phyloP scores from a whole-genome alignment of 2,113 vertebrate species.

The Loxodonta africana region DNA sequence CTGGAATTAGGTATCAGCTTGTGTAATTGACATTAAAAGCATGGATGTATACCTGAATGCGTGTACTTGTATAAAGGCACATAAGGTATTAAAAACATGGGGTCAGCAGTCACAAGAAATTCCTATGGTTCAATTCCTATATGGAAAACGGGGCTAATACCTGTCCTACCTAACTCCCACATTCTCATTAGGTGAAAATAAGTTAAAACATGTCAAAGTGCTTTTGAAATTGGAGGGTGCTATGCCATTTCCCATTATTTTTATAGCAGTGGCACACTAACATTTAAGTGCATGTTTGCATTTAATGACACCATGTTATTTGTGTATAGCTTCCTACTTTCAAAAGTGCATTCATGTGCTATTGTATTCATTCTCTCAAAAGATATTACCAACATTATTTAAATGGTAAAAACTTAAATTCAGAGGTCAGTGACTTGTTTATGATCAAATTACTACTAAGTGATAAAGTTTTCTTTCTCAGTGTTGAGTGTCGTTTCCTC shows the following conservation, averaged over 20 bases:
- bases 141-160: neutral
- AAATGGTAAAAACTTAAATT: neutral
- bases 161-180: neutral
- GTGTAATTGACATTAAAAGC: neutral
- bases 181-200: slow-evolving; percentile 1
- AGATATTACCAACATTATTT: neutral
- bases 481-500: neutral
- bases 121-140: neutral
- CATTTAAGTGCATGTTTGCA: neutral
- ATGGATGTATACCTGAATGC: neutral
- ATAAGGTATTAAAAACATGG: neutral
- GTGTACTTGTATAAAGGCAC: neutral
- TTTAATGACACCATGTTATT: neutral
- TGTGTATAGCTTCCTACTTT: neutral
- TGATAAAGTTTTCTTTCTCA: neutral
- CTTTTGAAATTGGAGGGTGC: neutral
- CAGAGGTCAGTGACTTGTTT: neutral
- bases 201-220: neutral
- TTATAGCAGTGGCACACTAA: neutral
- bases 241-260: neutral
- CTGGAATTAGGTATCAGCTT: neutral
- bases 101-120: neutral
- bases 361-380: slow-evolving; percentile 43
- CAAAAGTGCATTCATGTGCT: neutral
- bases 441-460: neutral